A percentile compares a stretch with the other conserved stretches of the same genome.
phyloP scores from a whole-genome alignment of 1,140 invertebrate genomes.

The Hirudo medicinalis region DNA sequence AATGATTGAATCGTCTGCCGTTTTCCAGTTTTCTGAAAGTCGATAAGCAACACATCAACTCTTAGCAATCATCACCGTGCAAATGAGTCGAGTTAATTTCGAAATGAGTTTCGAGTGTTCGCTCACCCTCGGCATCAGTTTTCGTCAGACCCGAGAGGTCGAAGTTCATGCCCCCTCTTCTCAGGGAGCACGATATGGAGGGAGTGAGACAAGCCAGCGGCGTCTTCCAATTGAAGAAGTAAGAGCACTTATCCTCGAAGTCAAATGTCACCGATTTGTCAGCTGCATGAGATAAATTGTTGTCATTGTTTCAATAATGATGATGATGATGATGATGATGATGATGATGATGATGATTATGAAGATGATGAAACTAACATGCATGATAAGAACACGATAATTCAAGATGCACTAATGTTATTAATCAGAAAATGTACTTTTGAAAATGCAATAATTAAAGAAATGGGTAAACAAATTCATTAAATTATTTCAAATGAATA shows the following conservation, averaged over 20 bases:
- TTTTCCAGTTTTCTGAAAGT: too few species aligned
- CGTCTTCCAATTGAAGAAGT: conserved; percentile 11
- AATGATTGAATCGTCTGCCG: too few species aligned
- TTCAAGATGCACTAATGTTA: background rate
- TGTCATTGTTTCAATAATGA: background rate
- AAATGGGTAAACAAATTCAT: background rate
- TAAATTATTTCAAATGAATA: background rate
- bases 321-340: background rate
- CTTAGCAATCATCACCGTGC: too few species aligned
- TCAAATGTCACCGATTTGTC: background rate
- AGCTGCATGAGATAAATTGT: background rate
- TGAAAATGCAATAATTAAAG: background rate
- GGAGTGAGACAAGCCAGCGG: conserved; percentile 5
- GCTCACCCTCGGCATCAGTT: background rate
- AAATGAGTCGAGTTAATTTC: too few species aligned
- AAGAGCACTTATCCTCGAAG: conserved; percentile 11
- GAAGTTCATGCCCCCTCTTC: background rate
- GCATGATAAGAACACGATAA: background rate
- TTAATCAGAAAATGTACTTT: background rate
- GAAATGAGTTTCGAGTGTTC: background rate
- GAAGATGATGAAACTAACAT: background rate
- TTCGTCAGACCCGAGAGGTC: conserved; percentile 13
- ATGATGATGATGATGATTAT: background rate
- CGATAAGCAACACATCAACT: too few species aligned
- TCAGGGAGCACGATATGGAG: background rate